A percentile compares a stretch with the other conserved stretches of the same genome.
Conservation (phyloP, 2,797 vertebrate species). For the Percopsis omiscomaycus region DNA sequence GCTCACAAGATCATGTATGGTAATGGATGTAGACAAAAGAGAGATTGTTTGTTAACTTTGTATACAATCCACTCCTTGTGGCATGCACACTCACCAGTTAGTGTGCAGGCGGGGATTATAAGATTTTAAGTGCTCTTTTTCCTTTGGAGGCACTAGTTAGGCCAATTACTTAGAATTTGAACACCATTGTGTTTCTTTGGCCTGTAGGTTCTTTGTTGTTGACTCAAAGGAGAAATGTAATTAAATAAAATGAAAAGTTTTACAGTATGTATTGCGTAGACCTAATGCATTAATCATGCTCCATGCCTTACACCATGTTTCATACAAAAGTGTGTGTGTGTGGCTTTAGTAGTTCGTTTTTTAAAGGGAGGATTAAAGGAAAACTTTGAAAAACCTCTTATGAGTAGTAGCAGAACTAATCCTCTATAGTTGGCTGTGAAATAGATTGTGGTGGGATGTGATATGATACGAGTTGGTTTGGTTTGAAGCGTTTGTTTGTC, state of each 20-base stretch:
- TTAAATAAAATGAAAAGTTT: not conserved
- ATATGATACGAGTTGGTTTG: too few relatives aligned
- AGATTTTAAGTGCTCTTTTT: slow-evolving; percentile 7
- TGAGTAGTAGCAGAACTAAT: too few relatives aligned
- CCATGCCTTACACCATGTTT: too few relatives aligned
- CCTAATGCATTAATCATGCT: too few relatives aligned
- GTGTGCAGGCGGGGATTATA: slow-evolving; percentile 3
- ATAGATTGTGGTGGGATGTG: too few relatives aligned
- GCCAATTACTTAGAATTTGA: slow-evolving; percentile 4
- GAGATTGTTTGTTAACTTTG: slow-evolving; percentile 17
- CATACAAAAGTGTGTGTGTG: too few relatives aligned
- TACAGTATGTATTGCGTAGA: too few relatives aligned
- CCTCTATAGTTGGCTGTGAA: too few relatives aligned
- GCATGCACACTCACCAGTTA: slow-evolving; percentile 18
- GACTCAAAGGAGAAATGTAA: not conserved
- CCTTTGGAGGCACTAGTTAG: not conserved
- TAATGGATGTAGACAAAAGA: slow-evolving; percentile 24
- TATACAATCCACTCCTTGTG: slow-evolving; percentile 10
- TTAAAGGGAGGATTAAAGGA: too few relatives aligned
- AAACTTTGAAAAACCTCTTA: too few relatives aligned
- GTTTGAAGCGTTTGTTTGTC: too few relatives aligned
- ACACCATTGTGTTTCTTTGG: not conserved
- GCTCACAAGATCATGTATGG: slow-evolving; percentile 1
- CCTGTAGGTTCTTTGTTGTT: slow-evolving; percentile 10
- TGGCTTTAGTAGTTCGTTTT: too few relatives aligned